phyloP scores from a whole-genome alignment of 2,797 vertebrate genomes.

The Chlorospingus semifuscus region DNA sequence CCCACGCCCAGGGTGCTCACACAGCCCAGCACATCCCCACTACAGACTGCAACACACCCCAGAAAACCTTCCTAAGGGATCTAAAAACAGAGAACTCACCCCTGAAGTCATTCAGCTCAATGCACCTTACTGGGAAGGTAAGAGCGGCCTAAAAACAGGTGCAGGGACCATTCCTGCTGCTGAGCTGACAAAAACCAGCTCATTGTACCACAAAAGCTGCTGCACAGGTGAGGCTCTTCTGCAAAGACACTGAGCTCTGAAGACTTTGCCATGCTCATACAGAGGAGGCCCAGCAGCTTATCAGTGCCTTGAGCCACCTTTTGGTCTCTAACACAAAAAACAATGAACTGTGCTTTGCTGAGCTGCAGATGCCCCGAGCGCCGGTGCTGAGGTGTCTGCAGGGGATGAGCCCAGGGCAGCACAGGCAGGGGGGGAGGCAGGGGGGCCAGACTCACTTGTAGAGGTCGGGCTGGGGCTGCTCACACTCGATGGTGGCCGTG shows the following conservation, averaged over 20 bases:
- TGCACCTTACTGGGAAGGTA: background rate
- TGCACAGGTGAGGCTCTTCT: background rate
- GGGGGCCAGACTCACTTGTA: constrained; percentile 87
- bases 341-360: rapidly evolving
- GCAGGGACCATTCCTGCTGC: rapidly evolving
- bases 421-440: background rate
- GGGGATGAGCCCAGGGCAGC: background rate
- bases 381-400: rapidly evolving
- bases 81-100: background rate
- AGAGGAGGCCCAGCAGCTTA: background rate
- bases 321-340: background rate
- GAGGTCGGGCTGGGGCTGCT: constrained; percentile 96
- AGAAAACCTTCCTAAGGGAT: background rate
- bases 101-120: background rate
- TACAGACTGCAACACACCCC: background rate
- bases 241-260: background rate
- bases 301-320: background rate
- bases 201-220: rapidly evolving
- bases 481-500: constrained; percentile 92
- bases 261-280: rapidly evolving
- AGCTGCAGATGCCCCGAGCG: rapidly evolving
- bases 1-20: rapidly evolving
- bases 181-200: background rate
- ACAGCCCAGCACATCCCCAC: background rate
- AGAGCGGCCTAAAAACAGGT: background rate